phyloP scores from a whole-genome alignment of 2,113 vertebrate species.

The Cyrtonyx montezumae region DNA sequence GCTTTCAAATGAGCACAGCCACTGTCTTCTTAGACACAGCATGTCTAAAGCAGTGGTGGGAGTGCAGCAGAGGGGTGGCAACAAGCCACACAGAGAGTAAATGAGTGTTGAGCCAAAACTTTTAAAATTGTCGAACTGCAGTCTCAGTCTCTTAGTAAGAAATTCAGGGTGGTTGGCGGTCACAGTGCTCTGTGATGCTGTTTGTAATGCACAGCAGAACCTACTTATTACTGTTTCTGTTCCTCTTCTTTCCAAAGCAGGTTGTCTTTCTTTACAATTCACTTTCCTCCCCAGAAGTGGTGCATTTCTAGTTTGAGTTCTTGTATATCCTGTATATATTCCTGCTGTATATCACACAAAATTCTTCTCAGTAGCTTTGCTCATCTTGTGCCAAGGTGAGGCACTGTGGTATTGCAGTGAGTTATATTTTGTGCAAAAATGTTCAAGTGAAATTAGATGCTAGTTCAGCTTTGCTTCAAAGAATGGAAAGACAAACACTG shows the following conservation, averaged over 20 bases:
- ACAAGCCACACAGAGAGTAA: neutral
- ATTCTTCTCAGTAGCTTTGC: neutral
- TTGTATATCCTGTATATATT: too few species aligned
- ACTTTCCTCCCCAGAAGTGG: neutral
- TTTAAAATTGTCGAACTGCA: rapidly evolving
- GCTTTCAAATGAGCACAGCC: neutral
- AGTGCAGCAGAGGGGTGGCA: neutral
- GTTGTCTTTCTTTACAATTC: neutral
- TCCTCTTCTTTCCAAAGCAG: neutral
- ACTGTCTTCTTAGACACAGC: neutral
- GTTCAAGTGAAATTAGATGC: neutral
- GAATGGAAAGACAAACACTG: neutral
- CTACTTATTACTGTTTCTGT: neutral
- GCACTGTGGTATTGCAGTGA: neutral
- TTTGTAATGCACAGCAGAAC: neutral
- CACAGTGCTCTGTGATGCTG: neutral
- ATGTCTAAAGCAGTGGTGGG: neutral
- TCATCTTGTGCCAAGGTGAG: neutral
- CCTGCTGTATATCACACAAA: neutral
- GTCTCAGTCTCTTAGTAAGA: neutral
- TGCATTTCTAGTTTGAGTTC: neutral
- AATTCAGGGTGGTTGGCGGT: neutral
- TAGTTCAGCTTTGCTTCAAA: neutral
- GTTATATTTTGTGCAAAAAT: neutral
- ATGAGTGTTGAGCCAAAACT: neutral